Conservation (phyloP, 2,797 vertebrate genomes). For the Pangasius larnaudii region DNA sequence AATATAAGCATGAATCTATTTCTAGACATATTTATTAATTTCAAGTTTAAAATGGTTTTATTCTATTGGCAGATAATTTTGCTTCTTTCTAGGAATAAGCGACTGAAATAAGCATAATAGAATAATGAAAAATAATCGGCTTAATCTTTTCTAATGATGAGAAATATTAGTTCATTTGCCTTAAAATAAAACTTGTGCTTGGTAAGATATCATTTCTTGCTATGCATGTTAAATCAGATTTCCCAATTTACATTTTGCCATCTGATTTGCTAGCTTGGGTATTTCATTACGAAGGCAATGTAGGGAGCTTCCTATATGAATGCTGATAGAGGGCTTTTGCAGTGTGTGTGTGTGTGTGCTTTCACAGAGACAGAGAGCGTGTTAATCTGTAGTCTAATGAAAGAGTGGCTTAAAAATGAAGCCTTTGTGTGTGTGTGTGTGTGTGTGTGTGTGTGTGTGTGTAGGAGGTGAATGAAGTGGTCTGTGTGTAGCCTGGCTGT, state of each 20-base stretch:
- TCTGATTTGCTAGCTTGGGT: background rate
- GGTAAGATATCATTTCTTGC: background rate
- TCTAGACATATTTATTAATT: background rate
- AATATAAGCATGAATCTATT: background rate
- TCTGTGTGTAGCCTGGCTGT: constrained; percentile 41
- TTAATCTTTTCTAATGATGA: background rate
- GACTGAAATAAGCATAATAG: background rate
- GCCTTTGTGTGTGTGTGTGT: constrained; percentile 38
- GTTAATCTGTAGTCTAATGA: constrained; percentile 19
- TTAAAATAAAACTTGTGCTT: background rate
- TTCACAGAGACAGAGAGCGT: background rate
- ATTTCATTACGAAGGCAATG: background rate
- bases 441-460: constrained; percentile 28
- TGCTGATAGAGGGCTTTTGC: background rate
- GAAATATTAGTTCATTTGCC: background rate
- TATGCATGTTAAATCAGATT: background rate
- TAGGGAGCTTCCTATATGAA: background rate
- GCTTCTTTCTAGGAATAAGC: background rate
- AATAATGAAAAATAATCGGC: background rate
- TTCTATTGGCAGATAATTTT: background rate
- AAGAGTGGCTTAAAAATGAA: constrained; percentile 21
- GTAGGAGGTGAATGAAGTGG: constrained; percentile 28
- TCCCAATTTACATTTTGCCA: background rate
- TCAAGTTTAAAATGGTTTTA: background rate
- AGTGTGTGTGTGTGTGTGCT: background rate